These are phyloP conservation scores for Hypocryptadius cinnamomeus DNA, from an alignment of 2,113 vertebrate species.

Conservation along the genomic window DNA sequence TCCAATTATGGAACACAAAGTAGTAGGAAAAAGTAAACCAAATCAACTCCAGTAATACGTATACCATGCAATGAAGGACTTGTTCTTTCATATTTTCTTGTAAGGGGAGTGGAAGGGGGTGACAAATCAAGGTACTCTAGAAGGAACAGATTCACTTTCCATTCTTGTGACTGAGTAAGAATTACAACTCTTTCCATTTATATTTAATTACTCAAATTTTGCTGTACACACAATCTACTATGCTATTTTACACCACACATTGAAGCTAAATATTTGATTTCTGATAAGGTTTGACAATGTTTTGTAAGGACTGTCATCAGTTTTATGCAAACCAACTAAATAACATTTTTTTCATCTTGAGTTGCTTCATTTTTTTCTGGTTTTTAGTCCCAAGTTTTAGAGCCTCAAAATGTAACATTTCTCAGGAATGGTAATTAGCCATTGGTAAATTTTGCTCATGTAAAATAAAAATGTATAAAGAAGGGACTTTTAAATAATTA, in stretches of 20 bases:
- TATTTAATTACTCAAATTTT: background rate
- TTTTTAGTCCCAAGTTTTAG: background rate
- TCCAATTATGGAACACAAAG: background rate
- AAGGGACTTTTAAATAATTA: constrained; percentile 54
- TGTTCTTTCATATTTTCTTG: background rate
- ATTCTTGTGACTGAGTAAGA: background rate
- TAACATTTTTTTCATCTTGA: background rate
- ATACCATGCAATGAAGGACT: background rate
- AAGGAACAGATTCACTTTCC: background rate
- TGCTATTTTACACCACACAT: background rate
- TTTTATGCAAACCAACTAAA: background rate
- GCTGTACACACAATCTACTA: background rate
- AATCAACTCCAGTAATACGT: background rate
- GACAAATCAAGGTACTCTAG: background rate
- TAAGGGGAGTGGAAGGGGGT: rapidly evolving
- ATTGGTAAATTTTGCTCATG: background rate
- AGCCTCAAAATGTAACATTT: background rate
- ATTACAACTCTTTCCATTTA: background rate
- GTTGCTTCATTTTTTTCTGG: background rate
- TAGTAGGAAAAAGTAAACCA: background rate
- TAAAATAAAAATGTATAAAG: constrained; percentile 18
- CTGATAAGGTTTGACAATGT: background rate
- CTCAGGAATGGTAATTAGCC: constrained; percentile 3
- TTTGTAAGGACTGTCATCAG: background rate
- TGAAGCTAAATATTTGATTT: background rate